Evolutionary conservation across 2,888 invertebrate species (phyloP), one percentile per base, ranked within the genome.

Genomic region (Gari tellinella): DNA sequence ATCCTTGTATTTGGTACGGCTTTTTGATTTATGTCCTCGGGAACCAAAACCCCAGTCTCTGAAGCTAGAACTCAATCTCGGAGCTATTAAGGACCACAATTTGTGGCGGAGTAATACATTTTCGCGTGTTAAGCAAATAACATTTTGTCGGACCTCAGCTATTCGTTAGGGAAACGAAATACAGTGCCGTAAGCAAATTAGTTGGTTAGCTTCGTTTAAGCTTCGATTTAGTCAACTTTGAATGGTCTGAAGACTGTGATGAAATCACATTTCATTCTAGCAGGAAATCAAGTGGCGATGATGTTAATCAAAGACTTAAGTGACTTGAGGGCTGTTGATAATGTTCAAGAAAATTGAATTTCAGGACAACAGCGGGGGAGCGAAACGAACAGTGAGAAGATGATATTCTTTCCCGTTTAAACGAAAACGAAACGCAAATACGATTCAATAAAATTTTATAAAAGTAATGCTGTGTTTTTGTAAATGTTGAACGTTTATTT

Each of bases 131-230:
- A 58, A 64, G 48, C 38, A 63, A 57, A 45, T 63, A 58, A 52
- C 46, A 58, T 52, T 56, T 37, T 57, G 37, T 46, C 57, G 51
- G 58, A 31, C 58, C 64, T 60, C 60, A 19, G 53, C 58, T 64
- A 64, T 60, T 70, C 60, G 64, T 70, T 70, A 70, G 60, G 60
- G 64, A 53, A 60, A 60, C 70, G 58, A 70, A 58, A 64, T 70
- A 58, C 64, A 58, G 60, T 60, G 63, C 70, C 70, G 53, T 43
- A 46, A 70, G 70, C 58, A 70, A 64, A 70, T 70, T 64, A 60
- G 53, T 58, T 64, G 53, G 53, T 48, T 55, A 26, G 64, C 64
- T 48, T 69, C 63, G 46, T 51, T 69, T 70, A 58, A 70, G 64
- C 57, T 40, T 38, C 60, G 64, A 65, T 55, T 70, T 70, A 64